These are phyloP conservation scores for Neolamprologus variostigma DNA, from an alignment of 2,113 vertebrate genomes.

Conservation along the genomic window DNA sequence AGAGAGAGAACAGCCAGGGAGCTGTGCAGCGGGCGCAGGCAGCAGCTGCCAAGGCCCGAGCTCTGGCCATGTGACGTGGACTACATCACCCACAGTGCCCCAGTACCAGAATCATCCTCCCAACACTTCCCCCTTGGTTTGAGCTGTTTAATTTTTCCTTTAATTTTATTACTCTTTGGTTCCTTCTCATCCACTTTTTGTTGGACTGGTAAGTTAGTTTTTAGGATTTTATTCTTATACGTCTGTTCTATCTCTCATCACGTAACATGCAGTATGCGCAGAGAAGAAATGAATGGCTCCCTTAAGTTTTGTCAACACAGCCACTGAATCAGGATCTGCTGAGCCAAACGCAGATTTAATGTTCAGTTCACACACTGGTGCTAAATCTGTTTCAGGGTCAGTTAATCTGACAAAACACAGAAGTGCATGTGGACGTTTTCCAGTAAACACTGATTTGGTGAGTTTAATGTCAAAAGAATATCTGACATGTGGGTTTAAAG, in stretches of 20 bases:
- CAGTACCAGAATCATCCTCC: not conserved
- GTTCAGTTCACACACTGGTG: conserved; percentile 8
- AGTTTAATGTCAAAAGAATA: not conserved
- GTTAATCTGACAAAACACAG: not conserved
- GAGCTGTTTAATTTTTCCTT: not conserved
- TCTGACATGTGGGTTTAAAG: not conserved
- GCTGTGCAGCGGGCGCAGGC: conserved; percentile 85
- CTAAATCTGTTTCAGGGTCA: conserved; percentile 32
- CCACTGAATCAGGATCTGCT: conserved; percentile 40
- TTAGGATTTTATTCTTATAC: not conserved
- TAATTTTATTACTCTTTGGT: not conserved
- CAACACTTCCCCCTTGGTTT: not conserved
- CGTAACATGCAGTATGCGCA: not conserved
- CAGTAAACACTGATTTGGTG: not conserved
- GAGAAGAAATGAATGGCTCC: not conserved
- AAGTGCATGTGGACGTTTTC: not conserved
- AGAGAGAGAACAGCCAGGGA: conserved; percentile 79
- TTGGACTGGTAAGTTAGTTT: not conserved
- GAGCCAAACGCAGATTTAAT: not conserved
- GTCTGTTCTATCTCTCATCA: not conserved
- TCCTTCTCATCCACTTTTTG: not conserved
- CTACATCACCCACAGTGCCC: not conserved
- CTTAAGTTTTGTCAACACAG: not conserved
- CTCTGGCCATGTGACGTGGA: conserved; percentile 76
- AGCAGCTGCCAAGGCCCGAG: conserved; percentile 82